A percentile compares a stretch with the other conserved stretches of the same genome.
phyloP scores from a whole-genome alignment of 2,888 invertebrate species.

The Epistrophella euchroma region DNA sequence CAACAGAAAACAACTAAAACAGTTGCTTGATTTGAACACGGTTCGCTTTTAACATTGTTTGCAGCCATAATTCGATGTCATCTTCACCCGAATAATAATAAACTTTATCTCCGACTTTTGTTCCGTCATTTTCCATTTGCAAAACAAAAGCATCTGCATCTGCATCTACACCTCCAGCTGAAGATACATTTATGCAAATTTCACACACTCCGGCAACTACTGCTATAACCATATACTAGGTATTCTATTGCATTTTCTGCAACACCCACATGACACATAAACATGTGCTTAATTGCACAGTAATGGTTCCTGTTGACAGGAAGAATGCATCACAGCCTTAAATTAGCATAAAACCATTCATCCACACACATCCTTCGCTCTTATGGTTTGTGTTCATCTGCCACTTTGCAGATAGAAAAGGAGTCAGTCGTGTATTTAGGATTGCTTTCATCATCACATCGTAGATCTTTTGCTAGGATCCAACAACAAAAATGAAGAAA shows the following conservation, averaged over 20 bases:
- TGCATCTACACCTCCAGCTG: slow-evolving; percentile 4
- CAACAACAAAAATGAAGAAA: slow-evolving; percentile 14
- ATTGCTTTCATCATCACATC: slow-evolving; percentile 60
- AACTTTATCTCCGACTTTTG: slow-evolving; percentile 65
- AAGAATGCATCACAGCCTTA: slow-evolving; percentile 77
- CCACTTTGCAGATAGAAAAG: slow-evolving; percentile 60
- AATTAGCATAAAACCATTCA: slow-evolving; percentile 75
- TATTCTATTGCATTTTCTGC: slow-evolving; percentile 60
- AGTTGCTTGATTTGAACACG: slow-evolving; percentile 32
- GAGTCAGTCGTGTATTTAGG: slow-evolving; percentile 40
- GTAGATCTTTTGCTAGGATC: slow-evolving; percentile 32
- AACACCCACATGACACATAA: slow-evolving; percentile 77
- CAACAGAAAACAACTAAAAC: slow-evolving; percentile 17
- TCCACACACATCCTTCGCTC: slow-evolving; percentile 42
- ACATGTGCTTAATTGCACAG: slow-evolving; percentile 79
- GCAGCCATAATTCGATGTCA: slow-evolving; percentile 68
- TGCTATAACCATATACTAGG: background rate
- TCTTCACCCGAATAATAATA: slow-evolving; percentile 67
- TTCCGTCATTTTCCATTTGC: slow-evolving; percentile 52
- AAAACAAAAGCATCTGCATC: slow-evolving; percentile 26
- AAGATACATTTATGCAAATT: slow-evolving; percentile 69
- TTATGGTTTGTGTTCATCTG: slow-evolving; percentile 62
- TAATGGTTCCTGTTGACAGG: slow-evolving; percentile 79
- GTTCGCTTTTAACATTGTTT: slow-evolving; percentile 58
- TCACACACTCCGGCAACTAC: slow-evolving; percentile 52